Base-by-base conservation (phyloP, 2,113 vertebrate genomes). In the Sporophila hypoxantha region DNA sequence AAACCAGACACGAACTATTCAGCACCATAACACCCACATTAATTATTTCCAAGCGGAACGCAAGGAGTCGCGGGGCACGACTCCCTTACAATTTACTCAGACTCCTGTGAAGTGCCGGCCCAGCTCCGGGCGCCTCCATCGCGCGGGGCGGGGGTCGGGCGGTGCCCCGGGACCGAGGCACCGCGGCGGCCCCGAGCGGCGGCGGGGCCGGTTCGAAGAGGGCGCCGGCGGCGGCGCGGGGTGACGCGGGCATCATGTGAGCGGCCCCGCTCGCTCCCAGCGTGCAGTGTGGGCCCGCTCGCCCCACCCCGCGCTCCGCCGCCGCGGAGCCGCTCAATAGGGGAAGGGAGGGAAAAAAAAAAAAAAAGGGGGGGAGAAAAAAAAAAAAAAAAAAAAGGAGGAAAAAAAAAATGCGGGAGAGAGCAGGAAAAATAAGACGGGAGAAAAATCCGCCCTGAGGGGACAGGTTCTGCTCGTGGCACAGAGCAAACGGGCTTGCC, bases 201-300 rank as follows among this genome's bases (percentile, higher is more conserved):
- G 26, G 44, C 70, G 81, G 87, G 82, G 50, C 88, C 61, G 86
- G 83, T 98, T 98, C 95, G 95, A 97, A 97, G 96, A 96, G 96
- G 96, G 96, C 98, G 97, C 97, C 96, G 96, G 90, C 95, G 93
- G 95, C 93, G 82, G 50, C 29, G 93, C 94, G 95, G 96, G 95
- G 96, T 98, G 98, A 98, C 97, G 97, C 97, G 97, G 87, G 95
- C 90, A 94, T 98, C 98, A 98, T 97, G 98, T 98, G 98, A 98
- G 96, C 95, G 77, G 86, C 77, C 55, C 77, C 65, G 93, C 95
- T 94, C 94, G 97, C 97, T 98, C 98, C 98, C 97, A 96, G 96
- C 93, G 97, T 98, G 96, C 98, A 97, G 94, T 95, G 97, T 95
- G 97, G 94, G 96, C 93, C 37, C 14, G 96, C 96, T 97, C 96